Evolutionary conservation across 2,113 vertebrate species (phyloP), one percentile per base, ranked within the genome.

Genomic region (Acrocephalus kingi): DNA sequence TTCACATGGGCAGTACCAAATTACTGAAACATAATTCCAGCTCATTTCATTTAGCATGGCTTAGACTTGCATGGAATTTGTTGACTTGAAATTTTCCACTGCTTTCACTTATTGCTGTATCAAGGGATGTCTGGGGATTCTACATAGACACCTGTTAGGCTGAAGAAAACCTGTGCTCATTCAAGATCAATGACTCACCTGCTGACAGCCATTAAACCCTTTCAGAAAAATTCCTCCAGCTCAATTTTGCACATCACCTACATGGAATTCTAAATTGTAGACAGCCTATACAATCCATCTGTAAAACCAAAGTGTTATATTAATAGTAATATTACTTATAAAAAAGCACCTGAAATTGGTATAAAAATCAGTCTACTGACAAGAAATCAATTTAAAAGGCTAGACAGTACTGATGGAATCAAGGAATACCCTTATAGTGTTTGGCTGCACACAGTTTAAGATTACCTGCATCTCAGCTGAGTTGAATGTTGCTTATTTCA

Each of bases 11-110:
- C 24, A 25, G 46, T 33, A 43, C 7, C 10, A 46, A 77, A 85
- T n/a, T 33, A 22, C 25, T 52, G 20, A 96, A 7, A 13, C 9
- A 51, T 7, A 35, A 67, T 62, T 63, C 45, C 0, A 4, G 6
- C 25, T 84, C 9, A 16, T 43, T 78, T 84, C 2, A 1, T 22
- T 43, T 52, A 45, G 16, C 0, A 1, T 52, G 24, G 30, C 5
- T 81, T 90, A 67, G 46, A 30, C 7, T 79, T 46, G 12, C 11
- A 46, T 39, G 15, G 15, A 83, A 41, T 58, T 73, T 68, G 35
- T 10, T 68, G 35, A 30, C 35, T 63, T 76, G 25, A 62, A 43
- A 22, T 19, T 62, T 92, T 28, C n/a, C 22, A 28, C 8, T 35
- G 43, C 14, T 77, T 72, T 67, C 69, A 23, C 18, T 56, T 67